Percentiles rank a stretch among this genome's conserved stretches.
Evolutionary conservation across 2,888 invertebrate species (phyloP).

Genomic region (Strigamia crassipes): DNA sequence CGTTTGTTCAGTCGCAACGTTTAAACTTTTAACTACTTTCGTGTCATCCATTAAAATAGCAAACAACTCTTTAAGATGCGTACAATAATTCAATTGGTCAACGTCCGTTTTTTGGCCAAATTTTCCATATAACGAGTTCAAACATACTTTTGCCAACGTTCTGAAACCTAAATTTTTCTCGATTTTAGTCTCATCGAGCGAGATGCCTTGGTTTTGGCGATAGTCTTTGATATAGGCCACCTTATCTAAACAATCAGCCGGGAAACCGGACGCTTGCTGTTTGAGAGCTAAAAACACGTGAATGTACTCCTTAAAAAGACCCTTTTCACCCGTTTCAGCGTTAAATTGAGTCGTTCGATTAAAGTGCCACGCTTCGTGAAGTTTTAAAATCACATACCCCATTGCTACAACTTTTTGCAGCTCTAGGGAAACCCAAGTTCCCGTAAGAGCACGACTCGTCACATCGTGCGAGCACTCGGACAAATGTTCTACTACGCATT

Average conservation of each 20-base stretch:
- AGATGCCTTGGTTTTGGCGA: background rate
- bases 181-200: background rate
- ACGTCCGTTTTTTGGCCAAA: background rate
- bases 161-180: background rate
- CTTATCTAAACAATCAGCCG: background rate
- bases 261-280: background rate
- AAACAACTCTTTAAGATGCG: background rate
- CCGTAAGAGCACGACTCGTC: background rate
- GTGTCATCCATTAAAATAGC: background rate
- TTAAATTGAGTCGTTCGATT: background rate
- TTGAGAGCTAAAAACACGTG: background rate
- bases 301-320: background rate
- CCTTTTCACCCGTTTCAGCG: background rate
- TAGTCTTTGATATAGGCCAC: background rate
- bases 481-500: background rate
- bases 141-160: too few relatives aligned
- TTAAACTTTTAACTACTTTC: background rate
- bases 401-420: background rate
- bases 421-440: slow-evolving; percentile 14
- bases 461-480: background rate
- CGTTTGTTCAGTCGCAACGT: background rate
- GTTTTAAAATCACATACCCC: background rate
- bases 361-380: background rate
- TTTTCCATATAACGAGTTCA: slow-evolving; percentile 11
- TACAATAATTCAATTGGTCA: background rate